phyloP scores from a whole-genome alignment of 2,113 vertebrate genomes.

The Clinocottus analis region DNA sequence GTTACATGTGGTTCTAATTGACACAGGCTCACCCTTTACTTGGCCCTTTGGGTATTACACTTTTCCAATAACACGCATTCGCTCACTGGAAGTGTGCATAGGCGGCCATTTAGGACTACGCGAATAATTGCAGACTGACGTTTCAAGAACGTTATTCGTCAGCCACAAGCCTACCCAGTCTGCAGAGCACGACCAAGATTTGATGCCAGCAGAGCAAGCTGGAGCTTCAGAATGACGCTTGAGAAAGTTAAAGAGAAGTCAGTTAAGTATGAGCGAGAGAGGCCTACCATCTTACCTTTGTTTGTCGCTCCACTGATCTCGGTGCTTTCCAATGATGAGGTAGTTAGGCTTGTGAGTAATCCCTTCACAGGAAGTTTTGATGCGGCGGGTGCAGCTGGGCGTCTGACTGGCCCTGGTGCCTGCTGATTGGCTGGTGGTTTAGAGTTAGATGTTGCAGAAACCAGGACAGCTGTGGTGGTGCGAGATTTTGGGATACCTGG shows the following conservation, averaged over 20 bases:
- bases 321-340: slow-evolving; percentile 49
- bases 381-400: neutral
- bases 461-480: neutral
- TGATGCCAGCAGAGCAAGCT: too few relatives aligned
- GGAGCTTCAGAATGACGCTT: too few relatives aligned
- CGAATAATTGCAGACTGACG: too few relatives aligned
- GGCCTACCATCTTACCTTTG: slow-evolving; percentile 52
- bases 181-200: too few relatives aligned
- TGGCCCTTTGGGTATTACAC: too few relatives aligned
- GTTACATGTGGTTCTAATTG: neutral
- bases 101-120: too few relatives aligned
- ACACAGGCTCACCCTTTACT: too few relatives aligned
- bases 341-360: slow-evolving; percentile 61
- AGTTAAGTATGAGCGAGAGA: neutral
- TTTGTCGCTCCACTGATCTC: slow-evolving; percentile 54
- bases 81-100: too few relatives aligned
- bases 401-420: neutral
- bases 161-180: too few relatives aligned
- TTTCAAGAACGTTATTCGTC: too few relatives aligned
- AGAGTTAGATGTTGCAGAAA: slow-evolving; percentile 4
- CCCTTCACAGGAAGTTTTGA: slow-evolving; percentile 82
- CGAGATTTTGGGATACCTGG: slow-evolving; percentile 69
- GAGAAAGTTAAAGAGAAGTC: neutral
- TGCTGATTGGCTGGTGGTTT: slow-evolving; percentile 60
- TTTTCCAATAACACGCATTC: too few relatives aligned